Base-by-base conservation (phyloP, 2,888 invertebrate genomes). In the Dryococelus australis region DNA sequence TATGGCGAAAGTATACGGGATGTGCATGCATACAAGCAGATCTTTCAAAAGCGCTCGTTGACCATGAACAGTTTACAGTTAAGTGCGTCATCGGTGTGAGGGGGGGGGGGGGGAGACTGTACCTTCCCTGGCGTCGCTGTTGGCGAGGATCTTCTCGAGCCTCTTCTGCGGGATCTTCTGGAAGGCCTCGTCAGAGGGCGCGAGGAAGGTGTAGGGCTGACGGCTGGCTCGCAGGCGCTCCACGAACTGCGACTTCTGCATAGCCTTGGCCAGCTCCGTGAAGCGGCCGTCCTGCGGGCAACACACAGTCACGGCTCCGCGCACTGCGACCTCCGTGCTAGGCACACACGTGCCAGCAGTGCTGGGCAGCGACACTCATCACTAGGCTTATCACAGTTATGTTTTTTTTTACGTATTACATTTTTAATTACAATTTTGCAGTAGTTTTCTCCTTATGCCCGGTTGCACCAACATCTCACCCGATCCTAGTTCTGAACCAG, bases 131-230 rank as follows among this genome's bases (percentile, higher is more conserved):
- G 92, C 91, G 28, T 90, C 91, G 26, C 90, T 91, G 88, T 94
- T 93, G 24, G 91, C 91, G 28, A 93, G 90, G 86, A 93, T 92
- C 86, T 92, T 91, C 83, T 92, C 91, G 65, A 93, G 90, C 51
- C 93, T 90, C 4, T 91, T 90, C 20, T 91, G 91, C 2, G 93
- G 92, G n/a, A 93, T 91, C 88, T 92, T 91, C 88, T 92, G 91
- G 91, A 94, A 93, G 10, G 93, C 93, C 87, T 92, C 92, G 90
- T 94, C 93, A 0, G 92, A 93, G 0, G 94, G 94, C 3, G 93
- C 93, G 85, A 93, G 90, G 24, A 93, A 89, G 0, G 93, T 93
- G 90, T 91, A 92, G 24, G 93, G 91, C 47, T 91, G 91, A 84
- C 90, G 91, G 35, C 90, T 87, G 53, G 90, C 90, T 9, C 91